Evolutionary conservation across 2,888 invertebrate species (phyloP).

Genomic region (Drepanosiphum platanoidis): DNA sequence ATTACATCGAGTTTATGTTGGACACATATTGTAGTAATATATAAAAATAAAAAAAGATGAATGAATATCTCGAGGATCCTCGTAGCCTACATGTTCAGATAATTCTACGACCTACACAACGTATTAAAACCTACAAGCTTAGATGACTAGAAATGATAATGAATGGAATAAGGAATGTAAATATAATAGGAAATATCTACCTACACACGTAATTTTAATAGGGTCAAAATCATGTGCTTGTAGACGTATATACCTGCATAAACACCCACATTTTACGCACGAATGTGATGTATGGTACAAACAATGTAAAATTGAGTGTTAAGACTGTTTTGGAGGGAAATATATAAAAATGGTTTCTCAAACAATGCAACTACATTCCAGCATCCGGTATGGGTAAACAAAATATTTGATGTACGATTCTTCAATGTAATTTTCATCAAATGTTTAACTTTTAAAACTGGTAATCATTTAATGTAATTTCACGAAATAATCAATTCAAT

Average conservation of each 20-base stretch:
- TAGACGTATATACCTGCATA: conserved; percentile 17
- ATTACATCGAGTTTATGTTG: conserved; percentile 10
- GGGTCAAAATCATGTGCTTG: conserved; percentile 43
- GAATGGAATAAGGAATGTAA: conserved; percentile 33
- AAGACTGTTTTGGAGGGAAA: conserved; percentile 3
- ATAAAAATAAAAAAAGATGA: conserved; percentile 17
- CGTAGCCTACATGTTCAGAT: conserved; percentile 31
- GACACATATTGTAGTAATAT: neutral
- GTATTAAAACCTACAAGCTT: conserved; percentile 56
- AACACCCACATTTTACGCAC: conserved; percentile 50
- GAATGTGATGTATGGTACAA: neutral
- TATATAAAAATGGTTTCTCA: conserved; percentile 27
- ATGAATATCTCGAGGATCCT: conserved; percentile 31
- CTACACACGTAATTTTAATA: conserved; percentile 52
- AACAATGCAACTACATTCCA: neutral
- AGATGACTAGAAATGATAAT: conserved; percentile 29
- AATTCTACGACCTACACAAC: conserved; percentile 52
- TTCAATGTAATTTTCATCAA: neutral
- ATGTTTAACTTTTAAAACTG: neutral
- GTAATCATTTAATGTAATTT: too few species aligned
- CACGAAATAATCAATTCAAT: too few species aligned
- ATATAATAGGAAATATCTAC: conserved; percentile 51
- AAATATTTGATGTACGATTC: neutral
- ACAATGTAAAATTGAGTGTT: neutral
- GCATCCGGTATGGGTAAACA: neutral